phyloP scores from a whole-genome alignment of 2,113 vertebrate species.

The Nothocercus julius region DNA sequence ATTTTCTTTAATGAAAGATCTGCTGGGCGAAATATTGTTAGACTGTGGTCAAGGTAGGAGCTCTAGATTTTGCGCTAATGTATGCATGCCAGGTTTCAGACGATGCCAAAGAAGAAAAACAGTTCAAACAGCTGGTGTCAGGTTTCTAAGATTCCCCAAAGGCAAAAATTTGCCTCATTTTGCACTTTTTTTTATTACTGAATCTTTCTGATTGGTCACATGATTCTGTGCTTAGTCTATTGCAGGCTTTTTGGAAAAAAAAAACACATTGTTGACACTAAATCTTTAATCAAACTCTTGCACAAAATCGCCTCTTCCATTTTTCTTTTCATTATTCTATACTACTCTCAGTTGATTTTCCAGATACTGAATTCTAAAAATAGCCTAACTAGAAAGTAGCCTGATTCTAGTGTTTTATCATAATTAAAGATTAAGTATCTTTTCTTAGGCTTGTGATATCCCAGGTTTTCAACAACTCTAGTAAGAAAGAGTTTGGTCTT shows the following conservation, averaged over 20 bases:
- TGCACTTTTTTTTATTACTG: slow-evolving; percentile 8
- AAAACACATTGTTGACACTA: background rate
- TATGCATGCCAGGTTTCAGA: background rate
- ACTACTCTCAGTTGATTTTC: background rate
- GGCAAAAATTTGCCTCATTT: background rate
- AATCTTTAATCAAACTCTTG: background rate
- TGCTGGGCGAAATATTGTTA: slow-evolving; percentile 13
- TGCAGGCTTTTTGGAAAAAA: background rate
- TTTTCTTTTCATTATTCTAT: background rate
- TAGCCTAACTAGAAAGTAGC: background rate
- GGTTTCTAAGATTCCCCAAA: background rate
- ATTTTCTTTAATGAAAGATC: background rate
- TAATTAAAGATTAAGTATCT: background rate
- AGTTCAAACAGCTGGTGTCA: slow-evolving; percentile 7
- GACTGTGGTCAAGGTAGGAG: background rate
- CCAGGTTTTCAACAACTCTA: background rate
- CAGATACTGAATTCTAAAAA: background rate
- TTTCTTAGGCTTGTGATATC: background rate
- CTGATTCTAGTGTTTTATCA: background rate
- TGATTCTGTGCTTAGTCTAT: background rate
- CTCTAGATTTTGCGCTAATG: slow-evolving; percentile 21
- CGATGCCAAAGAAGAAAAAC: slow-evolving; percentile 36
- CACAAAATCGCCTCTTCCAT: background rate
- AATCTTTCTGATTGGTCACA: background rate
- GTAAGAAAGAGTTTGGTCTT: background rate